Conservation (phyloP, 1,140 invertebrate species). For the Drosophila nigrodunni region DNA sequence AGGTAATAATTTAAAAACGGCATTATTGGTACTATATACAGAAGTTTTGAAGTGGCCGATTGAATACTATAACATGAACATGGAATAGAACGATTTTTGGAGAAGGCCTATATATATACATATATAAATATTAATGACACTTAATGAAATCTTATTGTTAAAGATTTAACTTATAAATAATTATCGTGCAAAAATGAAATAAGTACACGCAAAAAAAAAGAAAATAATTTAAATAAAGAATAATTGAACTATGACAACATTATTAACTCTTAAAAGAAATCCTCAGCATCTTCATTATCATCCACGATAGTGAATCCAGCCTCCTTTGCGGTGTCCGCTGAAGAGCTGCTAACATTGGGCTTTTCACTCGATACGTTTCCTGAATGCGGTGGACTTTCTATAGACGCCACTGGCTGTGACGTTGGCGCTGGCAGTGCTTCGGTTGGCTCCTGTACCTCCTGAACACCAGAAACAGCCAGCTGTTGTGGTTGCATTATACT, state of each 20-base stretch:
- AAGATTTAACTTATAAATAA: constrained; percentile 77
- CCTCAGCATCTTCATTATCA: constrained; percentile 38
- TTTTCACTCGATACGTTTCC: constrained; percentile 13
- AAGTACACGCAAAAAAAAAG: constrained; percentile 59
- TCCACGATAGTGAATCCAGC: constrained; percentile 64
- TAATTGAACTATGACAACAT: constrained; percentile 72
- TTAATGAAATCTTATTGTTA: constrained; percentile 77
- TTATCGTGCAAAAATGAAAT: constrained; percentile 72
- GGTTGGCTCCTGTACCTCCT: constrained; percentile 61
- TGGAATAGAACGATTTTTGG: constrained; percentile 45
- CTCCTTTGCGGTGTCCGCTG: constrained; percentile 3
- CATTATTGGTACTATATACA: constrained; percentile 63
- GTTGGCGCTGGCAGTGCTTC: constrained; percentile 22
- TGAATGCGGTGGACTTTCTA: background rate
- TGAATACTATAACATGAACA: constrained; percentile 40
- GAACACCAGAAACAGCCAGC: constrained; percentile 62
- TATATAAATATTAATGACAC: constrained; percentile 29
- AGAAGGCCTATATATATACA: constrained; percentile 39
- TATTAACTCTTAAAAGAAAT: background rate
- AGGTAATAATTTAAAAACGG: constrained; percentile 33
- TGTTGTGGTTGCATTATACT: background rate
- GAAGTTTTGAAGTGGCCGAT: constrained; percentile 58
- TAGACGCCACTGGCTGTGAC: background rate
- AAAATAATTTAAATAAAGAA: constrained; percentile 75
- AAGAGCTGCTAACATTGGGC: constrained; percentile 42